phyloP scores from a whole-genome alignment of 2,113 vertebrate species.

The Ciconia boyciana region DNA sequence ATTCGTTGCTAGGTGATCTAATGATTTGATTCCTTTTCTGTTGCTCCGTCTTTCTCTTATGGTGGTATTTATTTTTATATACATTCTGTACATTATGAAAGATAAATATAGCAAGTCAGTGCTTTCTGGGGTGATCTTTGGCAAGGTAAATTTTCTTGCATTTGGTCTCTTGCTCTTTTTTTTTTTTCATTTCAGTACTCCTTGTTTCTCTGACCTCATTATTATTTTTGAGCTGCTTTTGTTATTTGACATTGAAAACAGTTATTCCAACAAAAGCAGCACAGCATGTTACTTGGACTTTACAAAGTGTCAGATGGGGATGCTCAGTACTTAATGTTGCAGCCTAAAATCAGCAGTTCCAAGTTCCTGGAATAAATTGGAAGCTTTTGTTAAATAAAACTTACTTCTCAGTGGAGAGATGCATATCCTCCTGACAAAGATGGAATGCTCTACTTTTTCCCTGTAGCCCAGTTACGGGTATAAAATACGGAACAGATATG shows the following conservation, averaged over 20 bases:
- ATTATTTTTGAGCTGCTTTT: constrained; percentile 11
- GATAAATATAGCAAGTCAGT: neutral
- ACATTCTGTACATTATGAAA: neutral
- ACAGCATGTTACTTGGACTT: neutral
- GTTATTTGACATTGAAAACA: neutral
- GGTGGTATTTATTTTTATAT: neutral
- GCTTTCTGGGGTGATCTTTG: neutral
- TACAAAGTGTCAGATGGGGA: neutral
- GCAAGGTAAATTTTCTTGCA: neutral
- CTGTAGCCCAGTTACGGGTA: neutral
- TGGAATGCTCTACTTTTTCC: neutral
- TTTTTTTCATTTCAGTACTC: neutral
- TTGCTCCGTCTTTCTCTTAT: neutral
- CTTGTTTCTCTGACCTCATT: constrained; percentile 10
- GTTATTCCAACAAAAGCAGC: neutral
- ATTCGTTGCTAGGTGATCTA: constrained; percentile 5
- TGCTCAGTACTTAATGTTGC: neutral
- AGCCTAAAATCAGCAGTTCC: neutral
- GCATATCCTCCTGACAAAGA: neutral
- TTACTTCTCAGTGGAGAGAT: neutral
- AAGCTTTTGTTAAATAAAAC: neutral
- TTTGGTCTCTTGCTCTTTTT: neutral
- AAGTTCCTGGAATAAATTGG: neutral
- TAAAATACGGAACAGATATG: neutral
- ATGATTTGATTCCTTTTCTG: neutral